A percentile compares a stretch with the other conserved stretches of the same genome.
These are phyloP conservation scores for Clarias magur DNA, from an alignment of 2,113 vertebrate genomes.

Conservation along the genomic window DNA sequence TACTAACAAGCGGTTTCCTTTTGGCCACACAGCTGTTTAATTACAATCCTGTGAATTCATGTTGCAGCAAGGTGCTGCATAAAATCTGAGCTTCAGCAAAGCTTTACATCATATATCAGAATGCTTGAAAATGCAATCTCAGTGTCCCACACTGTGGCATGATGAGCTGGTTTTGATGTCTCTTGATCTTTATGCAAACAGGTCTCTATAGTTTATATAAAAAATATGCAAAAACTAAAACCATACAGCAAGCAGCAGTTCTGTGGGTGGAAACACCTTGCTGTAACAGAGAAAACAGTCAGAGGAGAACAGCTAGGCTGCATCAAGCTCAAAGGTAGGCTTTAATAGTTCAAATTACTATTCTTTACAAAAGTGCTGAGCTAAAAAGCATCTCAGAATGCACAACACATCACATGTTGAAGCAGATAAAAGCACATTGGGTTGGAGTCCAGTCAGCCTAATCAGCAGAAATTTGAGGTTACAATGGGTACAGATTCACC, in stretches of 20 bases:
- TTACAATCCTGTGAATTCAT: background rate
- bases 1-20: too few species aligned
- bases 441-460: background rate
- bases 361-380: background rate
- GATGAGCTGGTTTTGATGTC: background rate
- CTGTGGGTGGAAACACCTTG: too few species aligned
- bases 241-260: too few species aligned
- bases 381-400: background rate
- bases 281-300: background rate
- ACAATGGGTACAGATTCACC: background rate
- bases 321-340: background rate
- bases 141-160: background rate
- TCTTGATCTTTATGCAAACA: too few species aligned
- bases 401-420: background rate
- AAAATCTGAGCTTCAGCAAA: background rate
- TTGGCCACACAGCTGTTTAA: too few species aligned
- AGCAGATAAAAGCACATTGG: background rate
- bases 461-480: background rate
- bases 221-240: too few species aligned
- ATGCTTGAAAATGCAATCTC: background rate
- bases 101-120: background rate
- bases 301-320: background rate
- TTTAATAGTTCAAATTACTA: background rate
- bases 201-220: too few species aligned
- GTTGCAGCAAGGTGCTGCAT: background rate